Base-by-base conservation (phyloP, 2,888 invertebrate species). In the Archaeoteleia sp. region DNA sequence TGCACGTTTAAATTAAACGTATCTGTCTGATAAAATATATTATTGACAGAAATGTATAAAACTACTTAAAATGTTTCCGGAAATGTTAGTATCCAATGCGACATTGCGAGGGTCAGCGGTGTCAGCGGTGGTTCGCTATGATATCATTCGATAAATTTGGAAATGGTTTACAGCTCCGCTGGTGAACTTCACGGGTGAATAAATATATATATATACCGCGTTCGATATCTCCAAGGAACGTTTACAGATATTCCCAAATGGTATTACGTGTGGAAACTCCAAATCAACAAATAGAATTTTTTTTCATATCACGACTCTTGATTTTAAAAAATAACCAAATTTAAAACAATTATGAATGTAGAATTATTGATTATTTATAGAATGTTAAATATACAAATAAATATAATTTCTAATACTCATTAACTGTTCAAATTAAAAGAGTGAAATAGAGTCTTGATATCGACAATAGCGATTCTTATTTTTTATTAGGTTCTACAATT, bases 81-180 rank as follows among this genome's bases (percentile, higher is more conserved):
- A 27, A 58, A 29, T 20, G 42, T 37, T 58, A 37, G 40, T 37
- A 40, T 17, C 40, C 15, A 32, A 37, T 25, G 43, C 39, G 37
- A 42, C 35, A 51, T 65, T 54, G 61, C 39, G 23, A 23, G 32
- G 25, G 35, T 37, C 46, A 55, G 51, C 25, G 32, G 20, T 55
- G 66, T 61, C n/a, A n/a, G n/a, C n/a, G n/a, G n/a, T n/a, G n/a
- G n/a, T 48, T 57, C 10, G 53, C 35, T 53, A 39, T 45, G 66
- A 66, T 70, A 66, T 9, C 60, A 43, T 48, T 48, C 53, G 53
- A 66, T 62, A 54, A 57, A 62, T 66, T 66, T 54, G 51, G 57
- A 55, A 39, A 40, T 49, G 49, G 53, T 66, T 40, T 54, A 45
- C 43, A 40, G 34, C 43, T 43, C 0, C n/a, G 8, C 34, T 30